Evolutionary conservation across 2,113 vertebrate genomes (phyloP), one percentile per base, ranked within the genome.

Genomic region (Beaufortia kweichowensis): DNA sequence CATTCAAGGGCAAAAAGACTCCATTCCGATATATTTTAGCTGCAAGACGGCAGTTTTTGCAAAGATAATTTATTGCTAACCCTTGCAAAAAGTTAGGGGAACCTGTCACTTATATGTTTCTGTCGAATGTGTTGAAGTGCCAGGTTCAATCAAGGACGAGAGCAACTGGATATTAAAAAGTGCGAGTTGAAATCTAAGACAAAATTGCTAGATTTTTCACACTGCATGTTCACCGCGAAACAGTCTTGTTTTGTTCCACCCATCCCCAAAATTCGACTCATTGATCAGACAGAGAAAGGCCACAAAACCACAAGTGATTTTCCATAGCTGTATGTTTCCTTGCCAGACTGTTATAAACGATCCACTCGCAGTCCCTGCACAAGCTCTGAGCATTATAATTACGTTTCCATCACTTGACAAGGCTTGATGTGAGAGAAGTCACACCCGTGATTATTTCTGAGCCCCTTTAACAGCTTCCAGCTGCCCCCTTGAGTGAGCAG

Each of bases 21-120:
- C 8, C n/a, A 17, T 28, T 12, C 39, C 2, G 9, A 19, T 69
- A 24, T 48, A 50, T 61, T 75, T 68, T 43, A 75, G 76, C 76
- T 65, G 59, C 64, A 55, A 17, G 71, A 43, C n/a, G 77, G 71
- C 76, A 79, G 64, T 65, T 79, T 82, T 82, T 57, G 55, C 50
- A 21, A 71, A 21, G 76, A 39, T 61, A 70, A 55, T 53, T 71
- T 79, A 71, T 71, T 60, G 66, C 75, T 74, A 24, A 41, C 69
- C 66, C 61, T 64, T 78, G 71, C 60, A 78, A 50, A 68, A 78
- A 83, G 72, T 72, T 77, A 61, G 23, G 46, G 72, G 60, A 28
- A 39, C 35, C 39, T 60, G 31, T 72, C 53, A 62, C 67, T 62
- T 71, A 50, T 72, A 33, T 35, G 48, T 39, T 79, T 35, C 53